Base-by-base conservation (phyloP, 2,113 vertebrate genomes). In the Madoqua kirkii region DNA sequence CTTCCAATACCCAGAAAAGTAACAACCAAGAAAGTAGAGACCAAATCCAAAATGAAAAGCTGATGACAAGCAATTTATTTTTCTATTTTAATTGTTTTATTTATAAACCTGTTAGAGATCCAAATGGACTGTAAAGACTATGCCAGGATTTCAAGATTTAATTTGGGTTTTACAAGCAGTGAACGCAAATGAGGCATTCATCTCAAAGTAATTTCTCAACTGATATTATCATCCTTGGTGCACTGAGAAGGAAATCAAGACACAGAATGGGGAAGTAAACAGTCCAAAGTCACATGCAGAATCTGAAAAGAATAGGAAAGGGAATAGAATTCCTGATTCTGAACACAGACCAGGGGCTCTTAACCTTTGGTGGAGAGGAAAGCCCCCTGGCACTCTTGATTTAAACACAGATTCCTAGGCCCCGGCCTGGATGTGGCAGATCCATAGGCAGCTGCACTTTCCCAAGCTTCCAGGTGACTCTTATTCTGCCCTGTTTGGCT, bases 121-220 rank as follows among this genome's bases (percentile, higher is more conserved):
- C 27, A 85, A 93, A 88, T 36, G 67, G 33, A 97, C 84, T 96
- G 36, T 43, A 64, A 91, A 96, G n/a, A 88, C 50, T 48, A 92
- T n/a, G 55, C 62, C 81, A 97, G 64, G 84, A 96, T 91, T 96
- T 92, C 40, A 1, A 94, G 95, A 97, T 98, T 97, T 98, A 95
- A 97, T 96, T 97, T 97, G 88, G 83, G 76, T 78, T 97, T 96
- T 97, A 93, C 95, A 97, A 94, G 95, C 85, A 96, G 29, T 88
- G 88, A 96, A 96, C 96, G 60, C 71, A 97, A 98, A 97, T 91
- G 90, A 98, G 88, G 92, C 88, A 95, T 94, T 97, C 55, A 95
- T 91, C 67, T 96, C 85, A 52, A 57, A 98, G 88, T 62, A 96
- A 98, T 96, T 93, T 96, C 86, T 97, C 95, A 97, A 76, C 45